Percentiles rank a stretch among this genome's conserved stretches.
phyloP scores from a whole-genome alignment of 1,140 invertebrate species.

The Neelides sp. region DNA sequence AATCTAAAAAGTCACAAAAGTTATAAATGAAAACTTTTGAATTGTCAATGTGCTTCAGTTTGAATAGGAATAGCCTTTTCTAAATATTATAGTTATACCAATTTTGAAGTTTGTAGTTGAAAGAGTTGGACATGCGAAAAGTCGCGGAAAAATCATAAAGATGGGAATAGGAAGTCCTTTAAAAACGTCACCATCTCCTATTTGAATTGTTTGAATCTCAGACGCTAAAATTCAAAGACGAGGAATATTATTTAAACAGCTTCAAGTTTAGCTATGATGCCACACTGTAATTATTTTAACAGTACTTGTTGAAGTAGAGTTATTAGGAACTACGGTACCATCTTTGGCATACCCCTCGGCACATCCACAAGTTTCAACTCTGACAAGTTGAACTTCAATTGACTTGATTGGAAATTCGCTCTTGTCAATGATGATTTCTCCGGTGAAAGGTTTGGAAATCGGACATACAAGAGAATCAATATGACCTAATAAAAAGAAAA shows the following conservation, averaged over 20 bases:
- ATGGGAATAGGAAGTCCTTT: conserved; percentile 73
- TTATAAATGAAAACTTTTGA: neutral
- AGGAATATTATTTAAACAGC: neutral
- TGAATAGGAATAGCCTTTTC: neutral
- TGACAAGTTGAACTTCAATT: conserved; percentile 83
- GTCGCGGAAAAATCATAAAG: conserved; percentile 85
- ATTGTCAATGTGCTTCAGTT: neutral
- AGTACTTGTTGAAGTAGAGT: no score
- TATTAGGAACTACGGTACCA: conserved; percentile 44
- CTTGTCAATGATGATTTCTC: conserved; percentile 67
- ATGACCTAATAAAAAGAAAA: conserved; percentile 35
- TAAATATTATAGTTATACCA: conserved; percentile 48
- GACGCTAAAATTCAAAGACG: conserved; percentile 52
- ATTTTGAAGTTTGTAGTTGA: conserved; percentile 89
- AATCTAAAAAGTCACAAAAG: conserved; percentile 59
- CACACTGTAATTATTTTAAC: no score
- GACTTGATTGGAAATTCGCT: conserved; percentile 61
- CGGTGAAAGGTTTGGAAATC: conserved; percentile 74
- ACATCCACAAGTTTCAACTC: conserved; percentile 91
- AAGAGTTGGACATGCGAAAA: conserved; percentile 90
- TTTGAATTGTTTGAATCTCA: conserved; percentile 96
- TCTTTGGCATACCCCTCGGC: conserved; percentile 87
- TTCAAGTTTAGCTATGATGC: no score
- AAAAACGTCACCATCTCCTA: conserved; percentile 80
- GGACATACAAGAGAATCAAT: conserved; percentile 68